A percentile compares a stretch with the other conserved stretches of the same genome.
Conservation (phyloP, 2,888 invertebrate species). For the Arenicola marina region DNA sequence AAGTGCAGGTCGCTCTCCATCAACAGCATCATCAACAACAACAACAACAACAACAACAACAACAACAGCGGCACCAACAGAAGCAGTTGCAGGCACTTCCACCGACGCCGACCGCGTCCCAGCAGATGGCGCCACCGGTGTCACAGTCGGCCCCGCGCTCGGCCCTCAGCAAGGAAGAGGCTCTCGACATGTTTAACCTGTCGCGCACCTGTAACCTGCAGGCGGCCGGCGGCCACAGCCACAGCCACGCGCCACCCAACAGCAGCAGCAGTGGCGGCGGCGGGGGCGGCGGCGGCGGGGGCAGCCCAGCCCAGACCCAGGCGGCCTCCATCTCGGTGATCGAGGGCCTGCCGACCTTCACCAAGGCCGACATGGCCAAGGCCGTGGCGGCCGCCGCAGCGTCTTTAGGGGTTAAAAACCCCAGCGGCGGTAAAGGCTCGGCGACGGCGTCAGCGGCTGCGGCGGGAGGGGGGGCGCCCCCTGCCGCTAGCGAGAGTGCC, state of each 20-base stretch:
- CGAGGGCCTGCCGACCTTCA: slow-evolving; percentile 11
- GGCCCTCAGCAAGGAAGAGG: not conserved
- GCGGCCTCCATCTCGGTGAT: slow-evolving; percentile 5
- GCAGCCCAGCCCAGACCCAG: too few species aligned
- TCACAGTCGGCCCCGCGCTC: not conserved
- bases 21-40: not conserved
- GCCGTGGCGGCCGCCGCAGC: slow-evolving; percentile 34
- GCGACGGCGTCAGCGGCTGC: not conserved
- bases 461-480: not conserved
- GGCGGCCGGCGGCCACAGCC: too few species aligned
- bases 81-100: not conserved
- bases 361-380: slow-evolving; percentile 35
- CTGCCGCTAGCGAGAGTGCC: not conserved
- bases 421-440: not conserved
- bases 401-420: too few species aligned
- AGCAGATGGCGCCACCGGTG: not conserved
- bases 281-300: too few species aligned
- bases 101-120: not conserved
- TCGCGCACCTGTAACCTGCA: slow-evolving; percentile 15
- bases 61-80: not conserved
- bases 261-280: too few species aligned
- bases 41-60: not conserved
- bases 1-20: not conserved
- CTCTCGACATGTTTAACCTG: not conserved
- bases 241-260: too few species aligned